Evolutionary conservation across 2,888 invertebrate species (phyloP), one percentile per base, ranked within the genome.

Genomic region (Merodon equestris): DNA sequence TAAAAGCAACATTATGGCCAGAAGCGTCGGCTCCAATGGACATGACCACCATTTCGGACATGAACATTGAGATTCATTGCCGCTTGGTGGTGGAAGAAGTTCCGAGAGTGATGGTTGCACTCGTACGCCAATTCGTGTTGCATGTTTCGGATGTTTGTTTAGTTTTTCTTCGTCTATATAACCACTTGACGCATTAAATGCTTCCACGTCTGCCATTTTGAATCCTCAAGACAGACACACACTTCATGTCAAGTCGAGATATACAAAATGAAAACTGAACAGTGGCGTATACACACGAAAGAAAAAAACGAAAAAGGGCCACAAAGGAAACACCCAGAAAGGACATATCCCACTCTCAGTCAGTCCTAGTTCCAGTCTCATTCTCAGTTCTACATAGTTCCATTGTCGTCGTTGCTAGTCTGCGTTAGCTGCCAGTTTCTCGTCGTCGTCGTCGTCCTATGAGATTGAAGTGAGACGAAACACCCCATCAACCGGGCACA

Each of bases 31-130:
- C 54, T 54, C 64, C 74, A 70, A 68, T 79, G 74, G 74, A 70
- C 79, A 79, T 79, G 79, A 74, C 74, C 64, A 79, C 64, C 74
- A 56, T 74, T 79, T 74, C 45, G 63, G 79, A 79, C 79, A 79
- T 79, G 79, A 79, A 74, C 79, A 79, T 79, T 79, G 63, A 68
- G 79, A 74, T 79, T 79, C 79, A 79, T 74, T 64, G 79, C 74
- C 47, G 60, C 48, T 44, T 27, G 58, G 54, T 63, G 48, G 68
- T 17, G 67, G 50, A 56, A 27, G 27, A 27, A 56, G 73, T 53
- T 56, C 47, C 63, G 51, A 17, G 19, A 70, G 58, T 60, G 64
- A 76, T 76, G 60, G 53, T 60, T 27, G 47, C 58, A 56, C 57
- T 51, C 51, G 63, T 57, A 61, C 54, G 76, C 18, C 66, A 56